Base-by-base conservation (phyloP, 2,113 vertebrate species). In the Pithys albifrons region DNA sequence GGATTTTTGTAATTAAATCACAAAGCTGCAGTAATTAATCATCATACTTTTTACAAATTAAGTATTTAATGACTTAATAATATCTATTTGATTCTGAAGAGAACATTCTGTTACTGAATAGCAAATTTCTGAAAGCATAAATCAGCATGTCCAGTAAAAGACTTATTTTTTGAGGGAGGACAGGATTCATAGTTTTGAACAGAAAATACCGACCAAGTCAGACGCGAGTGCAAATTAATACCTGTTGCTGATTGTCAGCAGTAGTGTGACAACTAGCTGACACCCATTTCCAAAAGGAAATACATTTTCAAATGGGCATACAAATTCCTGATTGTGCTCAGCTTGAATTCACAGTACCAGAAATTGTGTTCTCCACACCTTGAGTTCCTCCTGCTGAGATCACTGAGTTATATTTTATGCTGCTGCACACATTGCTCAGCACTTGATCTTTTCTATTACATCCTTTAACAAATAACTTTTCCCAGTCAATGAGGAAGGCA, bases 381-480 rank as follows among this genome's bases (percentile, higher is more conserved):
- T 35, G 69, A 84, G 41, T 35, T 87, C 27, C 33, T 84, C 73
- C 69, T 84, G 41, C 69, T 80, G 83, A 55, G 64, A 80, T 80
- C 71, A 52, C n/a, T 43, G 71, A 28, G 43, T 65, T 73, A 31
- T 77, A 72, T 69, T 64, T 78, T 59, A 57, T 89, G 71, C 43
- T 83, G 52, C 66, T 75, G 62, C 41, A 65, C 55, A 70, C 31
- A 14, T 28, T 83, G 35, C 45, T 83, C 72, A 70, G 41, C 51
- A 83, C 54, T 90, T 75, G 39, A 83, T 87, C 72, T 79, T 75
- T 95, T 93, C 57, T 22, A 14, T 61, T 16, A 37, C 23, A 48
- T 85, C 78, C 52, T 94, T 82, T 90, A 84, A 72, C 24, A 94
- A 91, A 62, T 82, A 77, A 33, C 35, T 82, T n/a, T 70, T 81